Percentiles rank a stretch among this genome's conserved stretches.
Conservation (phyloP, 2,888 invertebrate genomes). For the Callimorpha dominula region DNA sequence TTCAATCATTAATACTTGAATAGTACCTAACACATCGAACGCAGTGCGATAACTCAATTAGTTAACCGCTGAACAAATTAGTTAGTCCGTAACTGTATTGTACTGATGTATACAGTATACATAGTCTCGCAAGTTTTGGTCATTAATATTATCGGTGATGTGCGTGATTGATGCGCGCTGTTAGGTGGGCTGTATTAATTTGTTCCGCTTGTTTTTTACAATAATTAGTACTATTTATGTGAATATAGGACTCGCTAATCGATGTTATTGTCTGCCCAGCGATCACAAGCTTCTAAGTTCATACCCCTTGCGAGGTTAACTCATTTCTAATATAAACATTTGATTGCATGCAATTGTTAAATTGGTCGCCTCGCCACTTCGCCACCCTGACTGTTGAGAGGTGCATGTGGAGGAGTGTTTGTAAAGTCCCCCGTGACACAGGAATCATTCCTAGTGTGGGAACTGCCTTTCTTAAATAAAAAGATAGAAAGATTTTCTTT, state of each 20-base stretch:
- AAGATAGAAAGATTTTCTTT: too few relatives aligned
- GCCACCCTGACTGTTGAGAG: too few relatives aligned
- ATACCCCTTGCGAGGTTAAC: too few relatives aligned
- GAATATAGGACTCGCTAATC: not conserved
- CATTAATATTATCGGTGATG: slow-evolving; percentile 45
- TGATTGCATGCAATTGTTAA: too few relatives aligned
- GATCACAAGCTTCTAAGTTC: too few relatives aligned
- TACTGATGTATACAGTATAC: slow-evolving; percentile 28
- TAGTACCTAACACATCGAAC: slow-evolving; percentile 38
- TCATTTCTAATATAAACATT: too few relatives aligned
- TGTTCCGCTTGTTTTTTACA: not conserved
- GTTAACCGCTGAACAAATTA: slow-evolving; percentile 49
- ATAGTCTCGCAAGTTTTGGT: slow-evolving; percentile 35
- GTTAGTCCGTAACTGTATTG: slow-evolving; percentile 41
- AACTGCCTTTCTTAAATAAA: too few relatives aligned
- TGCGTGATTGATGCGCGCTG: slow-evolving; percentile 33
- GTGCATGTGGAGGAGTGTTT: too few relatives aligned
- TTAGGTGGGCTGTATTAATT: not conserved
- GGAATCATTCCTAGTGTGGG: too few relatives aligned
- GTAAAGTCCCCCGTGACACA: too few relatives aligned
- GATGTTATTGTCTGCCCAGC: too few relatives aligned
- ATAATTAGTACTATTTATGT: not conserved
- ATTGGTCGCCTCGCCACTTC: too few relatives aligned
- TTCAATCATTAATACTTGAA: slow-evolving; percentile 44
- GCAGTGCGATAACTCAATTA: slow-evolving; percentile 53